A percentile compares a stretch with the other conserved stretches of the same genome.
These are phyloP conservation scores for Typhlichthys eigenmanni DNA, from an alignment of 2,797 vertebrate genomes.

Conservation along the genomic window DNA sequence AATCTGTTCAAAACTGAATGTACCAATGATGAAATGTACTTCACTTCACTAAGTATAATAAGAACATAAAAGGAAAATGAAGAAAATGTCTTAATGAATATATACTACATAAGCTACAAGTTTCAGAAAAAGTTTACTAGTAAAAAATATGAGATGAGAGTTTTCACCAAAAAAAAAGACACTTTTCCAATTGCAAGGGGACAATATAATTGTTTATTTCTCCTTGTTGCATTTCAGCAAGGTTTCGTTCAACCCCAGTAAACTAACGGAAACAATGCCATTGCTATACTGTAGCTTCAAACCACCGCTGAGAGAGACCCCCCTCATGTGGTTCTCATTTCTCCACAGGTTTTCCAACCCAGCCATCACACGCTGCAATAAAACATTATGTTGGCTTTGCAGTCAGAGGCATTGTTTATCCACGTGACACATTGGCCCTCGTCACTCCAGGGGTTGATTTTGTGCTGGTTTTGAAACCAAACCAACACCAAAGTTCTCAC, in stretches of 20 bases:
- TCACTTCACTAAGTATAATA: no score
- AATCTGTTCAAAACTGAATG: no score
- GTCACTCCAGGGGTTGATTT: conserved; percentile 13
- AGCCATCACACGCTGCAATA: conserved; percentile 8
- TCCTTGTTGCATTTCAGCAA: conserved; percentile 53
- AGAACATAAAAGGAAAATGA: no score
- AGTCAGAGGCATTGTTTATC: conserved; percentile 14
- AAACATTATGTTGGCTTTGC: conserved; percentile 26
- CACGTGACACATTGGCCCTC: conserved; percentile 12
- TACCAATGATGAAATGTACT: no score
- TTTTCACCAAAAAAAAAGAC: no score
- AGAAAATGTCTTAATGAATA: no score
- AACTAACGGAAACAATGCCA: conserved; percentile 65
- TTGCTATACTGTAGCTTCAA: conserved; percentile 13
- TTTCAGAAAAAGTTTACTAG: no score
- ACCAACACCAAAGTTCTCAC: background rate
- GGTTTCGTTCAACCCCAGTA: conserved; percentile 56
- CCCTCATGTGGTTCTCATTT: conserved; percentile 22
- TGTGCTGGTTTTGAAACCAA: conserved; percentile 5
- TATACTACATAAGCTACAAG: no score
- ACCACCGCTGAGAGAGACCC: conserved; percentile 21
- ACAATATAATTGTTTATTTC: conserved; percentile 56
- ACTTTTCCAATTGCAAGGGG: conserved; percentile 32
- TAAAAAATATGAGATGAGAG: no score
- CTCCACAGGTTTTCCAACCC: conserved; percentile 20